A percentile compares a stretch with the other conserved stretches of the same genome.
phyloP scores from a whole-genome alignment of 2,113 vertebrate species.

The Cephalopholis sonnerati region DNA sequence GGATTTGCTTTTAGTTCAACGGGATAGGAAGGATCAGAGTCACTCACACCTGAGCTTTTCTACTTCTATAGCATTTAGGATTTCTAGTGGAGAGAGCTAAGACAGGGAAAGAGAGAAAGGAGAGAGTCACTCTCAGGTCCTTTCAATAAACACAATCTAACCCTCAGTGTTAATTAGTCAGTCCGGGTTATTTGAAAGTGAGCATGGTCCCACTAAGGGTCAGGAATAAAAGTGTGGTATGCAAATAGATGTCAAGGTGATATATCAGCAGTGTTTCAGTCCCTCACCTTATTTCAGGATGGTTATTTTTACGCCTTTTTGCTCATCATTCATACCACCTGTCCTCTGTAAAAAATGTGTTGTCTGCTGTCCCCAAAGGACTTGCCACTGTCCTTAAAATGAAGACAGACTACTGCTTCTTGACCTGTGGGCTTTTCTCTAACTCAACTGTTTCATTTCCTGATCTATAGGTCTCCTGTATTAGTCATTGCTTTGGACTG shows the following conservation, averaged over 20 bases:
- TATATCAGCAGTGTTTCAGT: not conserved
- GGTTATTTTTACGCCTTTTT: not conserved
- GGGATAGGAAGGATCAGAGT: not conserved
- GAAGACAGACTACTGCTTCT: conserved; percentile 48
- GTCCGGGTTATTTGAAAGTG: not conserved
- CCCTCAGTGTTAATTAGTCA: not conserved
- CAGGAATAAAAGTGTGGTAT: not conserved
- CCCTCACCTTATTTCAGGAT: not conserved
- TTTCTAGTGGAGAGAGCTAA: not conserved
- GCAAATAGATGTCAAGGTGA: not conserved
- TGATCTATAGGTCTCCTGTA: conserved; percentile 11
- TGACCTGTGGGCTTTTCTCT: conserved; percentile 27
- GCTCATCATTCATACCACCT: conserved; percentile 22
- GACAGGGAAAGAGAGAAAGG: not conserved
- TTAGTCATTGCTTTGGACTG: conserved; percentile 6
- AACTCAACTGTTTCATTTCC: conserved; percentile 30
- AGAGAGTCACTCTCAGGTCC: not conserved
- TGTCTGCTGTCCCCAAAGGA: conserved; percentile 19
- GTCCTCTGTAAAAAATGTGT: conserved; percentile 10
- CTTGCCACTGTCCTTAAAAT: conserved; percentile 43
- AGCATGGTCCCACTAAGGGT: not conserved
- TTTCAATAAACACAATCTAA: not conserved
- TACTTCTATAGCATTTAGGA: not conserved
- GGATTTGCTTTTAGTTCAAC: not conserved
- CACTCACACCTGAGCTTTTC: not conserved